Evolutionary conservation across 2,888 invertebrate species (phyloP), one percentile per base, ranked within the genome.

Genomic region (Pseudococcus jackbeardsleyi): DNA sequence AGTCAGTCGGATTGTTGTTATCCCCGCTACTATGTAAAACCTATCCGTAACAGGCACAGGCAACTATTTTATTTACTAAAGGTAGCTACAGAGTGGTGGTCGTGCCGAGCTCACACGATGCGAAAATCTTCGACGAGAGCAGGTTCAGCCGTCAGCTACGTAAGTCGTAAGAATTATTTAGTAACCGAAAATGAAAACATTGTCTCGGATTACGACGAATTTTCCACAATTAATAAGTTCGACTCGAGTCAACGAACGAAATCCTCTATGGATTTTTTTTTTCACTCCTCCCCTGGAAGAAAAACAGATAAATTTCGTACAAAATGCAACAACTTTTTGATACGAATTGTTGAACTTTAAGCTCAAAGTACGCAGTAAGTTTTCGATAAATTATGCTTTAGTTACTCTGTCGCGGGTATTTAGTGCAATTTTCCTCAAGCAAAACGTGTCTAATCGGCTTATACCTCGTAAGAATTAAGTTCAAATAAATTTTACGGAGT

Each of bases 1-100:
- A 88, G 87, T 87, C 87, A n/a, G 88, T 54, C 42, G 82, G 79
- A 87, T 87, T 87, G 82, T 88, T 88, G 59, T 88, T 88, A 88
- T 88, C 88, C 88, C 88, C 88, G 88, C 88, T 88, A 79, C 88
- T 79, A 79, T 79, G 88, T 88, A 19, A 88, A 82, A 88, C 88
- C 88, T 88, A 88, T 77, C 82, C 82, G 88, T 88, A 88, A 88
- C 88, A 88, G 88, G 88, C 88, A 88, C 88, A 82, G 87, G 88
- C 88, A 88, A 88, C 88, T 88, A 88, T 88, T 87, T 87, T 79
- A 79, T 88, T 88, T 64, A 86, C 86, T 15, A 59, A 42, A 64
- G 22, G 54, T 64, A 59, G 86, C 86, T 68, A 86, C 11, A 26
- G 68, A 68, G 64, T 86, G 86, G 68, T 82, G 79, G 79, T 46